These are phyloP conservation scores for Amyelois transitella DNA, from an alignment of 1,140 invertebrate species.

Conservation along the genomic window DNA sequence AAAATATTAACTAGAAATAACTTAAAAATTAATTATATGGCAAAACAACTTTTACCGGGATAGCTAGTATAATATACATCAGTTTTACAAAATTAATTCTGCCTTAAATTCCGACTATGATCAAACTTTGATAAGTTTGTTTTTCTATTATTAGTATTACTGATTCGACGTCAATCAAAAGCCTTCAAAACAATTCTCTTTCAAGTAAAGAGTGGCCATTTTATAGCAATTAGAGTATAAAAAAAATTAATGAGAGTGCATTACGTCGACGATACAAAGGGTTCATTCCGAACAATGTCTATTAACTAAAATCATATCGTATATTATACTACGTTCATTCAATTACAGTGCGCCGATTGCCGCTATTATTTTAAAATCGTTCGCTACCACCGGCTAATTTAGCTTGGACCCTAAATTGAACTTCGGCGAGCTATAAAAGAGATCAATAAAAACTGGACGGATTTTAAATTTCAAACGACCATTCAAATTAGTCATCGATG, in stretches of 20 bases:
- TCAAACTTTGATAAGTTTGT: too few relatives aligned
- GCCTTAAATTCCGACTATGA: too few relatives aligned
- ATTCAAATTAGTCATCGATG: constrained; percentile 8
- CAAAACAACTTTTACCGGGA: too few relatives aligned
- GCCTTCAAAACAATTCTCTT: too few relatives aligned
- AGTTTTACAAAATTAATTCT: too few relatives aligned
- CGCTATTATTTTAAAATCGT: constrained; percentile 35
- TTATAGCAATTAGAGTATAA: too few relatives aligned
- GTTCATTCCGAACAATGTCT: constrained; percentile 17
- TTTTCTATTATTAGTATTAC: too few relatives aligned
- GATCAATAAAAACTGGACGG: background rate
- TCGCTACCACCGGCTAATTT: background rate
- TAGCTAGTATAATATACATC: too few relatives aligned
- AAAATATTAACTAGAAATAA: too few relatives aligned
- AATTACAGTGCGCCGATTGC: constrained; percentile 42
- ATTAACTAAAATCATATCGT: constrained; percentile 35
- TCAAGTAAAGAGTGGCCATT: too few relatives aligned
- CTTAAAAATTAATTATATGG: too few relatives aligned
- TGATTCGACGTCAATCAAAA: too few relatives aligned
- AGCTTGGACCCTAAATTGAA: background rate
- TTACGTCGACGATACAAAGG: background rate
- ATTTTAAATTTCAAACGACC: constrained; percentile 6
- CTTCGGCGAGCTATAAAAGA: background rate
- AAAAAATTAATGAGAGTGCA: background rate
- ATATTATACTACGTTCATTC: constrained; percentile 37